Percentiles rank a stretch among this genome's conserved stretches.
phyloP scores from a whole-genome alignment of 2,797 vertebrate genomes.

The Babyrousa celebensis region DNA sequence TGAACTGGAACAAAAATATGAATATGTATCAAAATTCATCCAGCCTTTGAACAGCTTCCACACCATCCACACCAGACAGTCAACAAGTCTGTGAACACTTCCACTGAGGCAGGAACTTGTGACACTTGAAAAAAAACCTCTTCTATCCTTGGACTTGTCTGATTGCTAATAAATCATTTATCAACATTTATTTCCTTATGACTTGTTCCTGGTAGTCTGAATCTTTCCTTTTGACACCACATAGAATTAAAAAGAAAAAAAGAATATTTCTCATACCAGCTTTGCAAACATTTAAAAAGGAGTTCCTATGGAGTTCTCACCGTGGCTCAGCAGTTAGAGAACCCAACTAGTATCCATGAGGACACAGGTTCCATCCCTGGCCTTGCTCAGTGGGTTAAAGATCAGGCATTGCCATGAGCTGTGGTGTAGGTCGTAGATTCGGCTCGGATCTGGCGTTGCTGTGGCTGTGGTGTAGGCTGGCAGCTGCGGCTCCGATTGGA shows the following conservation, averaged over 20 bases:
- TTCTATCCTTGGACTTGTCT: not conserved
- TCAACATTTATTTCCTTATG: not conserved
- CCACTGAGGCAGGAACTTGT: rapidly evolving
- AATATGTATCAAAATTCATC: not conserved
- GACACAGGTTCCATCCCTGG: no score
- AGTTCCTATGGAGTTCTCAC: not conserved
- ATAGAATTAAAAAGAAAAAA: not conserved
- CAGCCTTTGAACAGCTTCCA: not conserved
- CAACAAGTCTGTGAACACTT: not conserved
- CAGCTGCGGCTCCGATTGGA: no score
- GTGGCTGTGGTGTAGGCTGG: no score
- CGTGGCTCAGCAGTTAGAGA: no score
- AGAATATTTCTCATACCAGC: not conserved
- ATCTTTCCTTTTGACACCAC: not conserved
- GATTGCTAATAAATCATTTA: not conserved
- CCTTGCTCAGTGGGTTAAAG: no score
- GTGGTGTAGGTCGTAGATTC: no score
- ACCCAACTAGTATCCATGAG: no score
- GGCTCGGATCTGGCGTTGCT: no score
- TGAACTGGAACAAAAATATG: not conserved
- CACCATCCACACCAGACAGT: no score
- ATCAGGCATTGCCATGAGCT: no score
- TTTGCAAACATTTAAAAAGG: not conserved
- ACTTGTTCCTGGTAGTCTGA: not conserved
- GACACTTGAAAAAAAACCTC: not conserved